A percentile compares a stretch with the other conserved stretches of the same genome.
Conservation (phyloP, 2,797 vertebrate species). For the Chloroceryle inda region DNA sequence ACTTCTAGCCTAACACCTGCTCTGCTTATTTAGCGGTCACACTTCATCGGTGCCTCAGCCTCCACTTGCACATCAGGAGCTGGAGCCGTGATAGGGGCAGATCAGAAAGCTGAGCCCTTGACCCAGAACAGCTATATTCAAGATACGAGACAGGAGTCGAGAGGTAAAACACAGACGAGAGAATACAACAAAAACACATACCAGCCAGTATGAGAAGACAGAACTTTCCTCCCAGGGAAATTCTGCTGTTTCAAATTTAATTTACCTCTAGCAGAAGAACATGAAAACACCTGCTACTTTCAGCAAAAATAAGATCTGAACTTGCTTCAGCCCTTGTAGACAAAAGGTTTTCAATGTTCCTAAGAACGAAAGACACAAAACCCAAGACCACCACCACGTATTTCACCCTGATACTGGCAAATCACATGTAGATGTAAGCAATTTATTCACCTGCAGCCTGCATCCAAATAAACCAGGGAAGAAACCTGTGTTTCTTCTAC, state of each 20-base stretch:
- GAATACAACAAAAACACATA: fast-evolving
- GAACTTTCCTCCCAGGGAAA: slow-evolving; percentile 5
- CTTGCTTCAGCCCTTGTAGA: neutral
- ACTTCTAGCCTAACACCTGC: neutral
- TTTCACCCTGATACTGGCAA: neutral
- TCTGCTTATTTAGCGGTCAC: neutral
- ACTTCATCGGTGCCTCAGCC: neutral
- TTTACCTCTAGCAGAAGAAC: neutral
- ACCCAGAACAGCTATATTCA: neutral
- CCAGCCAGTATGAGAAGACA: neutral
- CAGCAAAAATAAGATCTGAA: neutral
- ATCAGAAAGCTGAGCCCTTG: neutral
- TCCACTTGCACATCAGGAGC: neutral
- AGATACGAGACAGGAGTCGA: neutral
- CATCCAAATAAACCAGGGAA: neutral
- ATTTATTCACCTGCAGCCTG: neutral
- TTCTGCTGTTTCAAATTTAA: neutral
- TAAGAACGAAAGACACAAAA: neutral
- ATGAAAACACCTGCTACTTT: neutral
- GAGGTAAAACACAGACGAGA: neutral
- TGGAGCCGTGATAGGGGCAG: fast-evolving
- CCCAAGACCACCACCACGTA: neutral
- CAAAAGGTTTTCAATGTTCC: neutral
- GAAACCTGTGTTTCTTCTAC: neutral
- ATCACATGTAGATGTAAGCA: neutral